phyloP scores from a whole-genome alignment of 2,888 invertebrate genomes.

The Platynereis dumerilii region DNA sequence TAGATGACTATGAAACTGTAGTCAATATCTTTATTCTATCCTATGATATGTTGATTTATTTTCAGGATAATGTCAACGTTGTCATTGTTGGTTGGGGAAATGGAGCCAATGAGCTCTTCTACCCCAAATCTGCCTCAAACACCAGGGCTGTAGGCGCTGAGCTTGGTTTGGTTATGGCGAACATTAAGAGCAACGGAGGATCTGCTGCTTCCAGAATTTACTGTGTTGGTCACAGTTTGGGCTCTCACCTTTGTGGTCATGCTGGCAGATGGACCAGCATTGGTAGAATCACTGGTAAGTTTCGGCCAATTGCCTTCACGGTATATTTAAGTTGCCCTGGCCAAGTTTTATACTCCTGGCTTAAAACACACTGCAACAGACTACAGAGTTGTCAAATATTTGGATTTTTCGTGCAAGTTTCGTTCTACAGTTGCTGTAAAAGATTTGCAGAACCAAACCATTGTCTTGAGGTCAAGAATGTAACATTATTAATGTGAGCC shows the following conservation, averaged over 20 bases:
- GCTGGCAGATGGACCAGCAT: background rate
- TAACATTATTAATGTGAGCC: too few relatives aligned
- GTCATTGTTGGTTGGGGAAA: slow-evolving; percentile 4
- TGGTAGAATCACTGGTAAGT: slow-evolving; percentile 1
- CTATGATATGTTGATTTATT: background rate
- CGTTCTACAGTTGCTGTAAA: too few relatives aligned
- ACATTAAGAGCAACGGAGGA: background rate
- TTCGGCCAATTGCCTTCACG: too few relatives aligned
- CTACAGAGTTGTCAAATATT: too few relatives aligned
- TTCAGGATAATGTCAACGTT: slow-evolving; percentile 1
- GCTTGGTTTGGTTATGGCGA: background rate
- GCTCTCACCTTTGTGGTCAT: background rate
- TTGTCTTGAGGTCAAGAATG: too few relatives aligned
- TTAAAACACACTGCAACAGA: too few relatives aligned
- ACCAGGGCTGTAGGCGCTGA: slow-evolving; percentile 1
- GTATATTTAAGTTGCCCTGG: too few relatives aligned
- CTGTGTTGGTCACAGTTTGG: background rate
- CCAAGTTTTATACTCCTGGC: too few relatives aligned
- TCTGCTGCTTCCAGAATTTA: background rate
- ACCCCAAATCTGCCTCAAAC: slow-evolving; percentile 5
- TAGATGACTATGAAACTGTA: too few relatives aligned
- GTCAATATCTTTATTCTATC: too few relatives aligned
- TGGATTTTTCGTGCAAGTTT: too few relatives aligned
- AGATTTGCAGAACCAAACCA: too few relatives aligned
- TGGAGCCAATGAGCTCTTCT: background rate